phyloP scores from a whole-genome alignment of 1,140 invertebrate genomes.

The Macrobrachium nipponense region DNA sequence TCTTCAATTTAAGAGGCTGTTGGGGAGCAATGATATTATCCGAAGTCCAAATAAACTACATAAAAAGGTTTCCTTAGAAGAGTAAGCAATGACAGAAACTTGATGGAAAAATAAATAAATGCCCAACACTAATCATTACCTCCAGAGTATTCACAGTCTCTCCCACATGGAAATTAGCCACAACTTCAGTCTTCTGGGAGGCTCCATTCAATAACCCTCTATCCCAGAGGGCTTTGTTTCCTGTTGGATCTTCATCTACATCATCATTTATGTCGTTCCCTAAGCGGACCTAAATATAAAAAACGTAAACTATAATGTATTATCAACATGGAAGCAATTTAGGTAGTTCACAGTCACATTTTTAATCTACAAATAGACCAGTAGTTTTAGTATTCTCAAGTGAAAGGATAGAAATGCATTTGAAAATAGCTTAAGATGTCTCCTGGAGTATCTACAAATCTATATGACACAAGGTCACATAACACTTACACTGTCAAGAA shows the following conservation, averaged over 20 bases:
- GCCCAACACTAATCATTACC: constrained; percentile 29
- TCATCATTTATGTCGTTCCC: constrained; percentile 94
- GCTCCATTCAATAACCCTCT: constrained; percentile 95
- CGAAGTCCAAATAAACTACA: no score
- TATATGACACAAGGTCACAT: neutral
- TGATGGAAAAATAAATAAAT: neutral
- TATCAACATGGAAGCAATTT: neutral
- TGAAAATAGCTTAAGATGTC: neutral
- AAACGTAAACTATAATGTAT: constrained; percentile 42
- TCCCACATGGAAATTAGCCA: constrained; percentile 68
- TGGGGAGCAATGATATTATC: no score
- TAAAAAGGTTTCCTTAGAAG: constrained; percentile 1
- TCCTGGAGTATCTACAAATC: neutral
- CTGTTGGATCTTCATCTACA: constrained; percentile 98
- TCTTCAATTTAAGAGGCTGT: no score
- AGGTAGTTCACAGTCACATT: neutral
- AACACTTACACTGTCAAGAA: no score
- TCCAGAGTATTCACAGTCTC: constrained; percentile 63
- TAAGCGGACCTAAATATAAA: constrained; percentile 77
- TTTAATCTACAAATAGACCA: no score
- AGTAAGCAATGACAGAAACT: neutral
- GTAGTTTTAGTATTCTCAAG: no score
- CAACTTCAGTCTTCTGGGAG: constrained; percentile 95
- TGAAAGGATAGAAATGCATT: neutral
- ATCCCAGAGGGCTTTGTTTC: constrained; percentile 98